A percentile compares a stretch with the other conserved stretches of the same genome.
Evolutionary conservation across 2,113 vertebrate species (phyloP).

Genomic region (Malurus cyaneus): DNA sequence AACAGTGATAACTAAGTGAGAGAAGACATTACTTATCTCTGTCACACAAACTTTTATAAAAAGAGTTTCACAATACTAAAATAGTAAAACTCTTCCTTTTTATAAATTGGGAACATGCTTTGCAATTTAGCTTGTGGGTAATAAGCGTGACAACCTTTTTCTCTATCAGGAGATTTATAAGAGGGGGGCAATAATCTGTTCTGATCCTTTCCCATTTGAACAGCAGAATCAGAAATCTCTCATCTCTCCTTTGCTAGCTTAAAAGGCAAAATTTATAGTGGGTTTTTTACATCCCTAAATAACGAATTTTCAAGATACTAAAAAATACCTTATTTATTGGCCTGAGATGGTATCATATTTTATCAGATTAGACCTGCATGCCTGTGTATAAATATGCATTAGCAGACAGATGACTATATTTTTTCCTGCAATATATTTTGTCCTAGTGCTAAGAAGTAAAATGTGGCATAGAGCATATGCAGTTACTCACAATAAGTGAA

Average conservation of each 20-base stretch:
- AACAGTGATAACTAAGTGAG: background rate
- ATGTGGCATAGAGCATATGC: background rate
- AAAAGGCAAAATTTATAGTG: background rate
- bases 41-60: background rate
- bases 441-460: background rate
- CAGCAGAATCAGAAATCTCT: background rate
- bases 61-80: background rate
- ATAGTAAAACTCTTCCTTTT: background rate
- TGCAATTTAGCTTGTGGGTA: background rate
- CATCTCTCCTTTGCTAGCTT: background rate
- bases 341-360: background rate
- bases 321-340: background rate
- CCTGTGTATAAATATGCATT: background rate
- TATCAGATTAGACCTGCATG: background rate
- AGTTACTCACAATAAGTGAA: background rate
- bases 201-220: background rate
- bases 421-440: background rate
- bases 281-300: background rate
- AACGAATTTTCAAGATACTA: background rate
- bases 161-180: background rate
- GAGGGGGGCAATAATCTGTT: background rate
- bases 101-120: background rate
- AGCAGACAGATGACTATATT: background rate
- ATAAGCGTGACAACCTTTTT: background rate
- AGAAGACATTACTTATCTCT: background rate